Percentiles rank a stretch among this genome's conserved stretches.
Evolutionary conservation across 2,797 vertebrate genomes (phyloP).

Genomic region (Rhadinocentrus ornatus): DNA sequence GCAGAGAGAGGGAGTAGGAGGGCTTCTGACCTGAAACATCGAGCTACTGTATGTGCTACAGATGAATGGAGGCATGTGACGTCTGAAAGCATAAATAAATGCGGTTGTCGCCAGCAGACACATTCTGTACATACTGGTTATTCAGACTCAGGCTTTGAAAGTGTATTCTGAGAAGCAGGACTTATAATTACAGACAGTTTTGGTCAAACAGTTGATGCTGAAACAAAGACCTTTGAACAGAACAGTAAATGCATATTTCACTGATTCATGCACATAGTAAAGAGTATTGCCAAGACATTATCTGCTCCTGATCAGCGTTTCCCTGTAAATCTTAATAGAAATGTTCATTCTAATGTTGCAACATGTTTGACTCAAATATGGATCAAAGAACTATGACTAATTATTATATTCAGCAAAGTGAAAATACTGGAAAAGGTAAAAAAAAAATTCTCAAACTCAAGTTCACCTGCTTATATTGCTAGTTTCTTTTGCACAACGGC

Average conservation of each 20-base stretch:
- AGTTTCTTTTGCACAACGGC: not conserved
- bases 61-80: constrained; percentile 7
- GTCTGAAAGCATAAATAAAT: constrained; percentile 25
- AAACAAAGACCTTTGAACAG: constrained; percentile 32
- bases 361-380: not conserved
- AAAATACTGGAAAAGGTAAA: not conserved
- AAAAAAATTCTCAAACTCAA: not conserved
- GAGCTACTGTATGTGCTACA: constrained; percentile 1
- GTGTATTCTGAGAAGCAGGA: constrained; percentile 6
- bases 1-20: not conserved
- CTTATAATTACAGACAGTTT: constrained; percentile 52
- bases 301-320: constrained; percentile 13
- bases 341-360: not conserved
- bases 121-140: constrained; percentile 67
- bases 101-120: constrained; percentile 14
- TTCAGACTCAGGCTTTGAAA: constrained; percentile 46
- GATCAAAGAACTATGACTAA: not conserved
- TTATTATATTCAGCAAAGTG: not conserved
- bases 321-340: not conserved
- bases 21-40: constrained; percentile 6
- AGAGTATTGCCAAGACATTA: constrained; percentile 5
- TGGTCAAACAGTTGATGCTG: not conserved
- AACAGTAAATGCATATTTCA: constrained; percentile 15
- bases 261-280: not conserved
- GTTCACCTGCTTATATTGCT: not conserved